Evolutionary conservation across 2,888 invertebrate genomes (phyloP), one percentile per base, ranked within the genome.

Genomic region (Chrysina gloriosa): DNA sequence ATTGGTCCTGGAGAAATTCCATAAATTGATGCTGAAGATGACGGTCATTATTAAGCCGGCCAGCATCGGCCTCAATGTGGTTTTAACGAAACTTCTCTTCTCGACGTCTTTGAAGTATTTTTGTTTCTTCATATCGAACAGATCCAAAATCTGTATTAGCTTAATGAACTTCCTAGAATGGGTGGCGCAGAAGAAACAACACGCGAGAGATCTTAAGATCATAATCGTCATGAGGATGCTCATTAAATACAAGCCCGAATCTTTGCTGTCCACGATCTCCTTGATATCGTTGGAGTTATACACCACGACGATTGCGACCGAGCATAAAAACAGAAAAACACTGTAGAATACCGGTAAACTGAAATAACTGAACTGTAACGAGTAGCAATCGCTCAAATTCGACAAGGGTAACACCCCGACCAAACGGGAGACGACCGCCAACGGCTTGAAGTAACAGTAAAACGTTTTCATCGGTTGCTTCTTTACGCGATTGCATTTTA

Each of bases 361-460:
- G 23, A 42, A 23, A 16, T 63, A 48, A 7, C 21, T 36, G 25
- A 52, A 63, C 5, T 36, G 45, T 29, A 68, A 31, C n/a, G 36
- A 34, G 2, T 58, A 29, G 23, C 54, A 54, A 34, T 68, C 67
- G 3, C 19, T 29, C 7, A 77, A 45, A 65, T 76, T 75, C 68
- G 74, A 66, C 16, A 77, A 36, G 7, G 77, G 74, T 52, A 76
- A 70, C 7, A 75, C 72, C 11, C 77, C 77, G 14, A 73, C 11
- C 2, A 70, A 9, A 71, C 74, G 75, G 52, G 71, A 69, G 1
- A 72, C 31, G 3, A 75, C 16, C 5, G 73, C 75, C 3, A 76
- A 67, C 23, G 75, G 77, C 29, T 72, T 71, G 39, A 76, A 75
- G 54, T 75, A 75, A 71, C 70, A 76, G 63, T 73, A 77, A 63